Evolutionary conservation across 2,888 invertebrate genomes (phyloP).

Genomic region (Erpobdella octoculata): DNA sequence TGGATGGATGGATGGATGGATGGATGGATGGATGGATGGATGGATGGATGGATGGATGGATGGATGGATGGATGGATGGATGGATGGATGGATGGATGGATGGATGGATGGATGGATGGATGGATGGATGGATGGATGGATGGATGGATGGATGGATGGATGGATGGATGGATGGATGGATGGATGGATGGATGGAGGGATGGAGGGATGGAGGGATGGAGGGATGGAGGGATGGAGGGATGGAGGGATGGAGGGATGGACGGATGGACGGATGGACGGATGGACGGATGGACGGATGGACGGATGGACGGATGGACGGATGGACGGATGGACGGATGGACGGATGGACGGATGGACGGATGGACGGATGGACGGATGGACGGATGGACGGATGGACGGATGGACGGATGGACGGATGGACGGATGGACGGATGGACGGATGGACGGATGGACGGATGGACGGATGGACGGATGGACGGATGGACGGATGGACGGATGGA

Average conservation of each 20-base stretch:
- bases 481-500: conserved; percentile 6
- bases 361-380: neutral
- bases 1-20: neutral
- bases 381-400: neutral
- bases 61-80: conserved; percentile 36
- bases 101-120: too few species aligned
- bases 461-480: neutral
- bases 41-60: conserved; percentile 4
- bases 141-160: too few species aligned
- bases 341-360: conserved; percentile 9
- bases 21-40: conserved; percentile 37
- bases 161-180: too few species aligned
- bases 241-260: conserved; percentile 18
- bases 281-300: conserved; percentile 18
- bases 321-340: conserved; percentile 16
- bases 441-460: neutral
- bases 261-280: conserved; percentile 15
- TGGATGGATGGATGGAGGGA: too few species aligned
- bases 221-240: conserved; percentile 12
- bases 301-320: conserved; percentile 12
- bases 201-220: conserved; percentile 5
- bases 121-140: too few species aligned
- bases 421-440: conserved; percentile 7
- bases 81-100: conserved; percentile 1
- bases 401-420: neutral